phyloP scores from a whole-genome alignment of 2,888 invertebrate species.

The Abscondita cerata region DNA sequence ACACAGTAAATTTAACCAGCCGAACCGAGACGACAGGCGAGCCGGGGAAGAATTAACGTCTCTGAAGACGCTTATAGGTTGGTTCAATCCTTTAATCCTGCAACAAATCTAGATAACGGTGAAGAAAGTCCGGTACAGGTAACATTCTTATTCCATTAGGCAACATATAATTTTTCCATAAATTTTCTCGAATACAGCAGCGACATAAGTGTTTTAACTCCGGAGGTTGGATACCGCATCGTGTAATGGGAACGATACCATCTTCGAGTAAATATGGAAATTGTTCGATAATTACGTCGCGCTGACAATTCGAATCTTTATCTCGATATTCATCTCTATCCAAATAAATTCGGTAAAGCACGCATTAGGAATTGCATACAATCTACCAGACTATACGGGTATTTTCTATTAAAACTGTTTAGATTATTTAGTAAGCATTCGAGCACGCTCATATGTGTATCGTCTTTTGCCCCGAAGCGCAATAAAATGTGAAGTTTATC shows the following conservation, averaged over 20 bases:
- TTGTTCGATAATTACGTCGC: slow-evolving; percentile 44
- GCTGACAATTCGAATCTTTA: slow-evolving; percentile 31
- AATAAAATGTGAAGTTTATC: slow-evolving; percentile 78
- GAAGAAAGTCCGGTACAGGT: slow-evolving; percentile 70
- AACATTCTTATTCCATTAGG: slow-evolving; percentile 76
- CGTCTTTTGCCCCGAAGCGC: slow-evolving; percentile 72
- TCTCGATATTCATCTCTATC: slow-evolving; percentile 51
- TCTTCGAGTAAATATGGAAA: slow-evolving; percentile 64
- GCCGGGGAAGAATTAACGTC: slow-evolving; percentile 85
- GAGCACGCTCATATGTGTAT: slow-evolving; percentile 69
- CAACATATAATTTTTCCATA: slow-evolving; percentile 74
- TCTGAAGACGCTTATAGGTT: slow-evolving; percentile 92
- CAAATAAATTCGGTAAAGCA: slow-evolving; percentile 67
- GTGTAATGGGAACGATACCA: slow-evolving; percentile 65
- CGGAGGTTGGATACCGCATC: slow-evolving; percentile 69
- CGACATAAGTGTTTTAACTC: slow-evolving; percentile 79
- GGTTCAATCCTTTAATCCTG: slow-evolving; percentile 64
- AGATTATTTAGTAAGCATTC: slow-evolving; percentile 62
- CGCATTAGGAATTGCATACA: slow-evolving; percentile 74
- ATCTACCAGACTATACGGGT: slow-evolving; percentile 73
- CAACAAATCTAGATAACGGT: slow-evolving; percentile 76
- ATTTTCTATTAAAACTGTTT: slow-evolving; percentile 60
- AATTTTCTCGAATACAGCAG: slow-evolving; percentile 69
- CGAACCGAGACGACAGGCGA: slow-evolving; percentile 92
- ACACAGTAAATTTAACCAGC: slow-evolving; percentile 93